phyloP scores from a whole-genome alignment of 2,888 invertebrate species.

The Ditylenchus weischeri region DNA sequence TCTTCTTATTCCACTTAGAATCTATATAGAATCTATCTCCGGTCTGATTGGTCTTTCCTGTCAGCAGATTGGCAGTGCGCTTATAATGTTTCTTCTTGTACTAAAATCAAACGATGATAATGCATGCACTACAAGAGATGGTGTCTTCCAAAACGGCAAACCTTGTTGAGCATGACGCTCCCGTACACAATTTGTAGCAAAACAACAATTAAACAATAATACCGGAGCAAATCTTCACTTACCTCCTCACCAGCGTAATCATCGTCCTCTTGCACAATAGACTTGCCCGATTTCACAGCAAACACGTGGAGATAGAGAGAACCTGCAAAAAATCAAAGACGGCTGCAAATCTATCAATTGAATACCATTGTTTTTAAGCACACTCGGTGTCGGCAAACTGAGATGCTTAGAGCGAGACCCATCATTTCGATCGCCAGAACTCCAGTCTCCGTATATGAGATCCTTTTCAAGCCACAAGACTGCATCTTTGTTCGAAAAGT shows the following conservation, averaged over 20 bases:
- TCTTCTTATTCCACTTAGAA: slow-evolving; percentile 97
- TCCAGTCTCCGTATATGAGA: slow-evolving; percentile 63
- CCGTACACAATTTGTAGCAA: not conserved
- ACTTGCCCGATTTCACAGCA: slow-evolving; percentile 75
- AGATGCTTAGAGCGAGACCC: slow-evolving; percentile 59
- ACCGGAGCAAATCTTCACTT: not conserved
- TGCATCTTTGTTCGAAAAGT: slow-evolving; percentile 52
- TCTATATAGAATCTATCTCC: slow-evolving; percentile 74
- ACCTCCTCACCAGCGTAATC: slow-evolving; percentile 48
- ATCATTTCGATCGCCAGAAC: slow-evolving; percentile 55
- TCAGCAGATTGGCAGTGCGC: slow-evolving; percentile 87
- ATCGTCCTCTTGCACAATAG: slow-evolving; percentile 70
- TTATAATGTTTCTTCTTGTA: slow-evolving; percentile 81
- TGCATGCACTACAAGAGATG: too few relatives aligned
- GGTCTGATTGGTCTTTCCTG: slow-evolving; percentile 68
- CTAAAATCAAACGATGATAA: not conserved
- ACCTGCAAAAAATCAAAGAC: slow-evolving; percentile 58
- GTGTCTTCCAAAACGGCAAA: too few relatives aligned
- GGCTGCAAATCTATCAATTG: too few relatives aligned
- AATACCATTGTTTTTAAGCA: slow-evolving; percentile 72
- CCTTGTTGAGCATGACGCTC: slow-evolving; percentile 25
- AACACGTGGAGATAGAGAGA: slow-evolving; percentile 88
- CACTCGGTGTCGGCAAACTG: slow-evolving; percentile 53
- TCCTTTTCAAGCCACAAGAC: slow-evolving; percentile 61
- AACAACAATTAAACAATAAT: not conserved